These are phyloP conservation scores for Podarcis muralis DNA, from an alignment of 2,113 vertebrate species.

Conservation along the genomic window DNA sequence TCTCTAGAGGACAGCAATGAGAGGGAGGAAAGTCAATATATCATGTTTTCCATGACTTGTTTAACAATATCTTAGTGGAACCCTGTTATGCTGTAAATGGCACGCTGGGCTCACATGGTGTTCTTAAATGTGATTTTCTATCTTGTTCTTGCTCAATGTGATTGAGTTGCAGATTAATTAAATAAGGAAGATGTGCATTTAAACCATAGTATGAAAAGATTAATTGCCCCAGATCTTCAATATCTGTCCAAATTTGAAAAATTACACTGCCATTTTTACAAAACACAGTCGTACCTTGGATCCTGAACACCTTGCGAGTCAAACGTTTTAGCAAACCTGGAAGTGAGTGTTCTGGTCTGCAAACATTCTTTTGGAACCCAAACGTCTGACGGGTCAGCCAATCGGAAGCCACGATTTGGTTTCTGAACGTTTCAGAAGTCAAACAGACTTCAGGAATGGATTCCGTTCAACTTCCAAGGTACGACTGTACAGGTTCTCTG, in stretches of 20 bases:
- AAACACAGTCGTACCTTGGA: background rate
- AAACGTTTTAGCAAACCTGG: no score
- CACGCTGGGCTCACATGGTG: conserved; percentile 22
- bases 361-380: no score
- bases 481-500: no score
- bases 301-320: no score
- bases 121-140: background rate
- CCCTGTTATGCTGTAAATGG: conserved; percentile 33
- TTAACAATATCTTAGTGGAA: conserved; percentile 31
- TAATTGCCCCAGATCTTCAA: background rate
- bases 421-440: no score
- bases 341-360: no score
- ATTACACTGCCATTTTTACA: conserved; percentile 15
- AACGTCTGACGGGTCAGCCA: no score
- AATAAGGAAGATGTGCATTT: conserved; percentile 4
- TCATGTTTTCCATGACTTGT: conserved; percentile 41
- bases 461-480: no score
- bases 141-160: conserved; percentile 1
- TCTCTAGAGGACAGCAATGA: background rate
- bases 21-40: background rate
- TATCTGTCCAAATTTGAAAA: conserved; percentile 3
- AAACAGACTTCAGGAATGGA: no score
- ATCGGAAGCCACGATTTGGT: no score
- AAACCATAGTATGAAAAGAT: background rate
- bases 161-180: conserved; percentile 30